A percentile compares a stretch with the other conserved stretches of the same genome.
phyloP scores from a whole-genome alignment of 2,113 vertebrate species.

The Hucho hucho region DNA sequence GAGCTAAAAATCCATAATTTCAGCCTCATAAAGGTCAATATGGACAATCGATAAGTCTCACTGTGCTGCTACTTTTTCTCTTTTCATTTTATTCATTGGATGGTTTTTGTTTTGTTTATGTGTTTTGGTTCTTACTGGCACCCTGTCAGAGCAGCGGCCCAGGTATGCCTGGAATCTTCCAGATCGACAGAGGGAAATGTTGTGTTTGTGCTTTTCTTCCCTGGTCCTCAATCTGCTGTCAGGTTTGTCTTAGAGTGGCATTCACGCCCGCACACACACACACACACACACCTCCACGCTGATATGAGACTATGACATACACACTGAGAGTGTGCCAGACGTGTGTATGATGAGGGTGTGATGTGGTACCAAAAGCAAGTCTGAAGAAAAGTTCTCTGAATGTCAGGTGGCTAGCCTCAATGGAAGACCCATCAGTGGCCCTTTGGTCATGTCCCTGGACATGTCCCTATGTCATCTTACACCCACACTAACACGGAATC shows the following conservation, averaged over 20 bases:
- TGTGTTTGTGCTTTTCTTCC: neutral
- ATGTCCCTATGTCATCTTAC: neutral
- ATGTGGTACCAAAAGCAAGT: no score
- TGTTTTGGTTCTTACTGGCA: neutral
- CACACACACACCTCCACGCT: neutral
- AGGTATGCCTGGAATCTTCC: neutral
- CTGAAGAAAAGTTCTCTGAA: no score
- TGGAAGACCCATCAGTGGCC: no score
- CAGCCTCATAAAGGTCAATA: conserved; percentile 42
- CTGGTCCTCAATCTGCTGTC: no score
- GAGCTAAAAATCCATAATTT: conserved; percentile 45
- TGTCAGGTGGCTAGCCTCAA: no score
- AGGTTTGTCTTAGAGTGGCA: neutral
- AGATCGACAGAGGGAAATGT: no score
- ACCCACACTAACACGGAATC: neutral
- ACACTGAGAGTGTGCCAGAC: no score
- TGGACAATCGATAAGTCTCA: conserved; percentile 41
- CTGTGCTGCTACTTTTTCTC: conserved; percentile 21
- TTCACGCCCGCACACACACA: neutral
- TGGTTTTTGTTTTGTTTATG: neutral
- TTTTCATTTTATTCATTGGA: neutral
- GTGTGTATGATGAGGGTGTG: no score
- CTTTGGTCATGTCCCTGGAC: no score
- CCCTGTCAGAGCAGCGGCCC: neutral
- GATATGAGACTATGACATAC: no score